Evolutionary conservation across 2,797 vertebrate genomes (phyloP).

Genomic region (Orestias chungarensis): DNA sequence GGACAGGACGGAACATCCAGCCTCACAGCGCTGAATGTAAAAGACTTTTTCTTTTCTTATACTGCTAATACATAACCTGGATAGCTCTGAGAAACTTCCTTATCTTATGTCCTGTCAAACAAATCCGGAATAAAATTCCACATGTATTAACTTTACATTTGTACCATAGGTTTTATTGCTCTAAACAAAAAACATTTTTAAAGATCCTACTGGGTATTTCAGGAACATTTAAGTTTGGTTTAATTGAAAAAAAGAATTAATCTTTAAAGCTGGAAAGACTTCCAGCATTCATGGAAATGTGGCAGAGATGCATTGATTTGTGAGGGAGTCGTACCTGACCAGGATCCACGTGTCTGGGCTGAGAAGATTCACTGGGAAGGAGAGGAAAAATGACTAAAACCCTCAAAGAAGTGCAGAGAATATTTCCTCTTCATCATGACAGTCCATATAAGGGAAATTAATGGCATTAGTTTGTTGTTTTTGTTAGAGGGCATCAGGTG

Average conservation of each 20-base stretch:
- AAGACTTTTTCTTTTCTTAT: no score
- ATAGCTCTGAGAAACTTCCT: no score
- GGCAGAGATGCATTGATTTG: neutral
- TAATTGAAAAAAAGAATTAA: neutral
- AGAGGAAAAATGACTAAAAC: neutral
- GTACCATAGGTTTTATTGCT: neutral
- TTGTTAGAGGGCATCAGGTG: no score
- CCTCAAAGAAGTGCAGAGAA: neutral
- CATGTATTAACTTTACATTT: neutral
- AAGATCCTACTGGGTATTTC: neutral
- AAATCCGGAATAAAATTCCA: neutral
- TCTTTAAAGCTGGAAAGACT: no score
- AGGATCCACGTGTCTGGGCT: constrained; percentile 83
- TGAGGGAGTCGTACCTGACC: constrained; percentile 81
- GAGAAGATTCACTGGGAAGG: constrained; percentile 81
- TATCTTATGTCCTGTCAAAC: neutral
- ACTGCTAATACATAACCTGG: no score
- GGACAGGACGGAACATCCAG: neutral
- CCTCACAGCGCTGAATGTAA: no score
- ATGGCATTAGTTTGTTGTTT: no score
- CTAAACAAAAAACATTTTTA: neutral
- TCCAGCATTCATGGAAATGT: no score
- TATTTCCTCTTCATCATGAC: no score
- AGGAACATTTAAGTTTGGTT: neutral
- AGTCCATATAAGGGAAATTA: no score